A percentile compares a stretch with the other conserved stretches of the same genome.
phyloP scores from a whole-genome alignment of 2,113 vertebrate genomes.

The Labeo rohita region DNA sequence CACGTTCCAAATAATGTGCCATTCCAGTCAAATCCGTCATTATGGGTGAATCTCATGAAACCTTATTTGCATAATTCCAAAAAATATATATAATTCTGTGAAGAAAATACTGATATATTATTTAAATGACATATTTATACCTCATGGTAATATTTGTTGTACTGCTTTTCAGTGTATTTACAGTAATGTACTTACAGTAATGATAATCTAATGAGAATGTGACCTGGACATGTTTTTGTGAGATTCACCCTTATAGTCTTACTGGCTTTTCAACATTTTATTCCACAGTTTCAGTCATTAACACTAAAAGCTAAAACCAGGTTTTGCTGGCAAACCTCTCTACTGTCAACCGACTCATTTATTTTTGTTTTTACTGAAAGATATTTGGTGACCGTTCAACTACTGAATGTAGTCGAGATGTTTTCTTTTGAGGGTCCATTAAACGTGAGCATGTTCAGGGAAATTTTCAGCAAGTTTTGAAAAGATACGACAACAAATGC shows the following conservation, averaged over 20 bases:
- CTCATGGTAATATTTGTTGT: background rate
- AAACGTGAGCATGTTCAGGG: slow-evolving; percentile 12
- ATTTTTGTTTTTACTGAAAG: background rate
- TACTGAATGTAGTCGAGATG: background rate
- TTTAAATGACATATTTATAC: background rate
- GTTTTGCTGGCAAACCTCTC: slow-evolving; percentile 29
- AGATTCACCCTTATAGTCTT: background rate
- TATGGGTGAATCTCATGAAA: slow-evolving; percentile 22
- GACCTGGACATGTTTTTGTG: background rate
- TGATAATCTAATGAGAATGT: no score
- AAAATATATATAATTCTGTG: background rate
- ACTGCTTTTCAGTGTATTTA: no score
- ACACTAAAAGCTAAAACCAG: slow-evolving; percentile 10
- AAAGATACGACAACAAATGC: background rate
- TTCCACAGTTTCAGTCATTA: background rate
- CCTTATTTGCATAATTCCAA: background rate
- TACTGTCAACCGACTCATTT: background rate
- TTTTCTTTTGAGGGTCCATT: background rate
- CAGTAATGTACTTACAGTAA: background rate
- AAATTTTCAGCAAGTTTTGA: background rate
- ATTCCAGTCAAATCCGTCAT: background rate
- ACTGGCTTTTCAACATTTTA: background rate
- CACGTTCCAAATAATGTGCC: background rate
- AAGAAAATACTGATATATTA: background rate
- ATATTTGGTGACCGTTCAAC: background rate